A percentile compares a stretch with the other conserved stretches of the same genome.
These are phyloP conservation scores for Sympetrum striolatum DNA, from an alignment of 2,888 invertebrate species.

Conservation along the genomic window DNA sequence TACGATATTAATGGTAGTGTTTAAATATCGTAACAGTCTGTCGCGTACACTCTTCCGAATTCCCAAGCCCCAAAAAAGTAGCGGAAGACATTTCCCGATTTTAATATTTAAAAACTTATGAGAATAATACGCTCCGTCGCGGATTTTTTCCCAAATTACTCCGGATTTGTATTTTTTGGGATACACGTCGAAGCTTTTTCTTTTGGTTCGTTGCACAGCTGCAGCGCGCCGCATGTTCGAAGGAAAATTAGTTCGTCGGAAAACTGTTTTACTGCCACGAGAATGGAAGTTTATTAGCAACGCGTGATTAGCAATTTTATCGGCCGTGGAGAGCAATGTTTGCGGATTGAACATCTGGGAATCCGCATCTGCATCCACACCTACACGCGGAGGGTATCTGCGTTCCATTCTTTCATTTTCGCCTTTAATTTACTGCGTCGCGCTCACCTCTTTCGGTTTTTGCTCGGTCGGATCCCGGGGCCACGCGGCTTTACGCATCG, in stretches of 20 bases:
- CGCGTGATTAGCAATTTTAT: constrained; percentile 41
- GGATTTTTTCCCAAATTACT: too few relatives aligned
- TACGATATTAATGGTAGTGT: too few relatives aligned
- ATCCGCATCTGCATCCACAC: constrained; percentile 11
- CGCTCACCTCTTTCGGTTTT: background rate
- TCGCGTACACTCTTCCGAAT: too few relatives aligned
- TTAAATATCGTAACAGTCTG: too few relatives aligned
- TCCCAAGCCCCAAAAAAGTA: too few relatives aligned
- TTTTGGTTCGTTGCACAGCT: constrained; percentile 1
- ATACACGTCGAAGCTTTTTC: background rate
- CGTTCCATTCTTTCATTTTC: background rate
- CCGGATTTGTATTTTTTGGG: too few relatives aligned
- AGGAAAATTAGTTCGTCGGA: constrained; percentile 25
- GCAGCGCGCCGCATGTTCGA: constrained; percentile 7
- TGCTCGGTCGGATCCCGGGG: background rate
- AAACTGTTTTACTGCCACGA: background rate
- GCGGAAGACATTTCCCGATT: too few relatives aligned
- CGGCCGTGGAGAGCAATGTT: background rate
- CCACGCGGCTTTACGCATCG: background rate
- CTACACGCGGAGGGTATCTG: background rate
- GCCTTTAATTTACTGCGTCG: background rate
- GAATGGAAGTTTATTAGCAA: constrained; percentile 40
- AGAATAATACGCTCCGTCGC: too few relatives aligned
- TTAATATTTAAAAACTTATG: too few relatives aligned
- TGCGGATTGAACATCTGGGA: constrained; percentile 24